These are phyloP conservation scores for Crambe crambe DNA, from an alignment of 37 sponge, comb jelly and placozoan species.

Conservation along the genomic window DNA sequence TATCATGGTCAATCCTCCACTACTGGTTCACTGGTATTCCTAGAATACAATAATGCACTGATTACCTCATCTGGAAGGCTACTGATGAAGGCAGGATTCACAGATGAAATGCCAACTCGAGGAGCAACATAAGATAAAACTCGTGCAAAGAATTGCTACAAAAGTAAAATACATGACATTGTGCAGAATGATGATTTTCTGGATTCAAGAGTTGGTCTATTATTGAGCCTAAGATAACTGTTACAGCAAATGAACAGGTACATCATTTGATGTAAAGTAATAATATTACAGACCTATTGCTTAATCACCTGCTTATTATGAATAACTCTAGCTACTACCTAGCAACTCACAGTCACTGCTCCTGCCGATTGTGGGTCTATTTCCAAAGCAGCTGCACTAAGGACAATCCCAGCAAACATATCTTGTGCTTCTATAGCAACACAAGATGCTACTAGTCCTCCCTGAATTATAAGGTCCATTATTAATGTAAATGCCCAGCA, in stretches of 20 bases:
- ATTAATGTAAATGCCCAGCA: background rate
- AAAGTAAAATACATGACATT: background rate
- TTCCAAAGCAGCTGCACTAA: constrained; percentile 60
- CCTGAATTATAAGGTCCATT: constrained; percentile 43
- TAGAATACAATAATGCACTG: no score
- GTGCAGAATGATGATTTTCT: background rate
- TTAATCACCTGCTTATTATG: no score
- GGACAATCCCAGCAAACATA: constrained; percentile 46
- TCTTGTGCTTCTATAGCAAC: constrained; percentile 17
- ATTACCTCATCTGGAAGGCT: constrained; percentile 68
- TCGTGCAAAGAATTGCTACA: constrained; percentile 20
- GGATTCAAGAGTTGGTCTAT: background rate
- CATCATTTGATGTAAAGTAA: no score
- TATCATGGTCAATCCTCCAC: no score
- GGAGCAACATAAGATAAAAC: constrained; percentile 13
- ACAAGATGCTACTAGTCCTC: constrained; percentile 54
- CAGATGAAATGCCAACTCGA: constrained; percentile 10
- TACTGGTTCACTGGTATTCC: no score
- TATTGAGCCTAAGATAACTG: no score
- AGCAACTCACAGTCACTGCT: constrained; percentile 12
- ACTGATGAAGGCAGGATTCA: constrained; percentile 26
- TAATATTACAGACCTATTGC: no score
- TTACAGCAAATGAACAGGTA: no score
- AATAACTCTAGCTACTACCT: no score
- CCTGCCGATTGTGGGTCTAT: background rate